These are phyloP conservation scores for Anas platyrhynchos DNA, from an alignment of 2,113 vertebrate genomes.

Conservation along the genomic window DNA sequence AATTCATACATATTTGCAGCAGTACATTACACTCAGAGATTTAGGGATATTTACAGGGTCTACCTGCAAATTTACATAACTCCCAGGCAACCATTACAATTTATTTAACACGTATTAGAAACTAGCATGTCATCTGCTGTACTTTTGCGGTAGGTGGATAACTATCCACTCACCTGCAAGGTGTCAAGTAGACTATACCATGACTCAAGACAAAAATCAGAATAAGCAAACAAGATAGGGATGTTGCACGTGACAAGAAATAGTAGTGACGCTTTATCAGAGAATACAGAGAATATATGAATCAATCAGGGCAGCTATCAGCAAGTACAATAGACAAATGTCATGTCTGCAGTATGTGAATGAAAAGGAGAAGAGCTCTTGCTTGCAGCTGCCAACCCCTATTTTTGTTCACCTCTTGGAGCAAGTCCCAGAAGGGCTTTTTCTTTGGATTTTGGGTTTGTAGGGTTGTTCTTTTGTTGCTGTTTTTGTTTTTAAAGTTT, in stretches of 20 bases:
- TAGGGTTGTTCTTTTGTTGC: background rate
- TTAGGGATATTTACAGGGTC: background rate
- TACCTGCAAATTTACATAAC: background rate
- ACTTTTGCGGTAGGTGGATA: background rate
- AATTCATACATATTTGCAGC: background rate
- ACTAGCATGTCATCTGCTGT: background rate
- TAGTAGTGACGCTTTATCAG: background rate
- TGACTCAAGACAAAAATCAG: background rate
- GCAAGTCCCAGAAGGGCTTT: background rate
- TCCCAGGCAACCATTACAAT: background rate
- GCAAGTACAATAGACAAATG: rapidly evolving
- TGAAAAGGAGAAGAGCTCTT: background rate
- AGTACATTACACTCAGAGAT: background rate
- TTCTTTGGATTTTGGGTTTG: background rate
- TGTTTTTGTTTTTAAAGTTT: background rate
- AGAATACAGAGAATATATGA: background rate
- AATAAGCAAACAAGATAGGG: background rate
- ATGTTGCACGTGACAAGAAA: background rate
- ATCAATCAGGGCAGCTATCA: background rate
- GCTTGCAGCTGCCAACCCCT: background rate
- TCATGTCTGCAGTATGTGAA: rapidly evolving
- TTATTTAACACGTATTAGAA: background rate
- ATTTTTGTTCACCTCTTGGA: background rate
- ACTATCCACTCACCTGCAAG: background rate
- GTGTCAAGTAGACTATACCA: background rate